Evolutionary conservation across 1,140 invertebrate genomes (phyloP).

Genomic region (Drosophila athabasca): DNA sequence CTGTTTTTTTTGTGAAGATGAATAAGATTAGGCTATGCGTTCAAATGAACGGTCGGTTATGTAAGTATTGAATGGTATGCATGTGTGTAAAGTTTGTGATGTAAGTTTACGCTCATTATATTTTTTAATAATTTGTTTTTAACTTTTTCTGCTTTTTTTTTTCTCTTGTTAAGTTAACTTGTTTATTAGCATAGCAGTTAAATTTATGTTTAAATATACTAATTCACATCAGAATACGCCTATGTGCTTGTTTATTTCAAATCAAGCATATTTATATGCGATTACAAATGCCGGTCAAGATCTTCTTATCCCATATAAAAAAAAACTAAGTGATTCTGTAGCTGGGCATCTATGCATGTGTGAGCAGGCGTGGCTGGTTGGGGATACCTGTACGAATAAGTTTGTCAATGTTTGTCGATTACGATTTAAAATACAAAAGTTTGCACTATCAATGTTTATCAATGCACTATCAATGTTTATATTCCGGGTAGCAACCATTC

Average conservation of each 20-base stretch:
- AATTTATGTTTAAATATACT: slow-evolving; percentile 14
- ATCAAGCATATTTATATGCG: slow-evolving; percentile 41
- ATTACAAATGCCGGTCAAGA: slow-evolving; percentile 25
- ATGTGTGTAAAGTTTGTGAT: slow-evolving; percentile 2
- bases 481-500: slow-evolving; percentile 84
- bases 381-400: slow-evolving; percentile 2
- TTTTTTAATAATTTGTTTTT: slow-evolving; percentile 7
- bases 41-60: slow-evolving; percentile 10
- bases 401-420: slow-evolving; percentile 9
- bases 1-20: slow-evolving; percentile 7
- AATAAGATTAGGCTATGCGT: slow-evolving; percentile 12
- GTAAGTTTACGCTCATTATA: slow-evolving; percentile 7
- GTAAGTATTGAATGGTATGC: slow-evolving; percentile 23
- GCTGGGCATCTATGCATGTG: slow-evolving; percentile 17
- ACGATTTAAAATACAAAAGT: slow-evolving; percentile 21
- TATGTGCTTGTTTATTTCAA: slow-evolving; percentile 40
- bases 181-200: slow-evolving; percentile 41
- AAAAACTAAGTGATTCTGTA: slow-evolving; percentile 8
- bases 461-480: slow-evolving; percentile 86
- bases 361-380: slow-evolving; percentile 14
- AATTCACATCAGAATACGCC: slow-evolving; percentile 27
- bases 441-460: slow-evolving; percentile 86
- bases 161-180: slow-evolving; percentile 50
- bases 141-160: background rate
- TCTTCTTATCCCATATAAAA: slow-evolving; percentile 11